Conservation (phyloP, 2,888 invertebrate genomes). For the Spicauda simplicius region DNA sequence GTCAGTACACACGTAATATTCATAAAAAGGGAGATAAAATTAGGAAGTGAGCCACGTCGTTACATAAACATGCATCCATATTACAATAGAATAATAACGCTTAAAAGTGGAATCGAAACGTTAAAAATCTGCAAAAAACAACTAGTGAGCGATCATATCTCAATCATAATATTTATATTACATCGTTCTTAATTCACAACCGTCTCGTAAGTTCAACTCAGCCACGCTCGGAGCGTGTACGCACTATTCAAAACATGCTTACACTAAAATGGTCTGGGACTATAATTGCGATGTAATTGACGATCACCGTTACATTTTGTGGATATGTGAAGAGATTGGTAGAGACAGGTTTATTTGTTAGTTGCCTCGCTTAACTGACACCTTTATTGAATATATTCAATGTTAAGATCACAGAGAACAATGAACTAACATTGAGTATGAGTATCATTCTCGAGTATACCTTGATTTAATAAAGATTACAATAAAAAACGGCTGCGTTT, state of each 20-base stretch:
- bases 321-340: no score
- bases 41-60: constrained; percentile 25
- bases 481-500: no score
- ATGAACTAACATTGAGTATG: no score
- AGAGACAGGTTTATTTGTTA: no score
- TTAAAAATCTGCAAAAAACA: constrained; percentile 26
- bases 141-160: constrained; percentile 29
- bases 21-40: constrained; percentile 15
- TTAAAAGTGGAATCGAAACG: constrained; percentile 32
- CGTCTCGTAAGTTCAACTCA: constrained; percentile 32
- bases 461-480: no score
- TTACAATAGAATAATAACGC: constrained; percentile 5
- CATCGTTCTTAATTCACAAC: constrained; percentile 33
- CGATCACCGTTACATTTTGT: no score
- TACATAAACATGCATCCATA: constrained; percentile 17
- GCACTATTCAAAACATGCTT: constrained; percentile 18
- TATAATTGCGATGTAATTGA: not conserved
- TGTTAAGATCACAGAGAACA: no score
- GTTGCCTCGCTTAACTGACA: no score
- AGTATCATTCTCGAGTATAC: no score
- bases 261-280: constrained; percentile 2
- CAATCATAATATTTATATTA: constrained; percentile 13
- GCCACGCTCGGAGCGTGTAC: constrained; percentile 27
- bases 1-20: not conserved
- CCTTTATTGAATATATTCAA: no score